Conservation (phyloP, 2,797 vertebrate genomes). For the Peromyscus attwateri region DNA sequence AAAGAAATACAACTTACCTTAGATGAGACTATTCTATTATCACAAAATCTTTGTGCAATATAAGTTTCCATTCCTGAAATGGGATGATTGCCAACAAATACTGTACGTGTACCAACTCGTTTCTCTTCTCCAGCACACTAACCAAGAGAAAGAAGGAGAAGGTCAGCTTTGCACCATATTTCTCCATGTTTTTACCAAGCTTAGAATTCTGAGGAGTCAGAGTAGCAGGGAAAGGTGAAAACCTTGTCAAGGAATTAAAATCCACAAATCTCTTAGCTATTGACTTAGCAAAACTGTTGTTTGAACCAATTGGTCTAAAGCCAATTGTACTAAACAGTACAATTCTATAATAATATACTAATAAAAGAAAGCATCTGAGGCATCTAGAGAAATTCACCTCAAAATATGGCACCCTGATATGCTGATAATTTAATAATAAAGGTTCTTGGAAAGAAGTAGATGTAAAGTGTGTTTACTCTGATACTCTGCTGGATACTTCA, state of each 20-base stretch:
- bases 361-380: slow-evolving; percentile 7
- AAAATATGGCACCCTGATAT: neutral
- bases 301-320: slow-evolving; percentile 35
- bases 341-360: slow-evolving; percentile 40
- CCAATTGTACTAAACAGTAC: neutral
- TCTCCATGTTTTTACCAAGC: neutral
- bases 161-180: slow-evolving; percentile 39
- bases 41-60: slow-evolving; percentile 95
- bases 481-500: neutral
- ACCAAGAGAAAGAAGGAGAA: slow-evolving; percentile 57
- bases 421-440: neutral
- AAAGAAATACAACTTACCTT: slow-evolving; percentile 91
- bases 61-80: slow-evolving; percentile 90
- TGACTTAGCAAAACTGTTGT: slow-evolving; percentile 52
- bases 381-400: neutral
- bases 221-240: slow-evolving; percentile 18
- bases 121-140: slow-evolving; percentile 92
- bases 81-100: slow-evolving; percentile 93
- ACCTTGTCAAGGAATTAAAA: slow-evolving; percentile 57
- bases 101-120: slow-evolving; percentile 94
- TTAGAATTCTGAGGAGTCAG: slow-evolving; percentile 40
- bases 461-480: neutral
- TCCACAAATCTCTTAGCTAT: slow-evolving; percentile 52
- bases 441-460: neutral
- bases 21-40: slow-evolving; percentile 98